phyloP scores from a whole-genome alignment of 2,113 vertebrate genomes.

The Capreolus pygargus region DNA sequence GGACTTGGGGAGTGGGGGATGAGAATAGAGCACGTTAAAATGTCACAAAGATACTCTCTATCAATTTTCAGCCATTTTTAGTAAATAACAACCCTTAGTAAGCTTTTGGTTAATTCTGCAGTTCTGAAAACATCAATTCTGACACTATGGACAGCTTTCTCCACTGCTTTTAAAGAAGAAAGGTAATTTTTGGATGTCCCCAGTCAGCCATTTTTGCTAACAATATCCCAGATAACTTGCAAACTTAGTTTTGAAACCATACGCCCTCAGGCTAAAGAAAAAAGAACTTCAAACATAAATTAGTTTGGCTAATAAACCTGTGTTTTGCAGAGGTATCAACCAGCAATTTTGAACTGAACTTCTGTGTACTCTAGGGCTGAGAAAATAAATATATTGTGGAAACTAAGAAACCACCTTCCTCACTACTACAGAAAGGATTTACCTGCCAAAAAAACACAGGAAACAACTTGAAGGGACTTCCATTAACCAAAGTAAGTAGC shows the following conservation, averaged over 20 bases:
- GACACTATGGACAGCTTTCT: not conserved
- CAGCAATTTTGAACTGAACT: not conserved
- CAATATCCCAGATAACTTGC: not conserved
- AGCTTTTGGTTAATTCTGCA: not conserved
- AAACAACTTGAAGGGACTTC: not conserved
- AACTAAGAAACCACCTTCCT: not conserved
- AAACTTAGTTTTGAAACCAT: not conserved
- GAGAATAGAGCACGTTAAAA: not conserved
- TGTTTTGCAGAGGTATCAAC: not conserved
- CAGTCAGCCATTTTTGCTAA: not conserved
- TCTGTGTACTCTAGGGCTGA: not conserved
- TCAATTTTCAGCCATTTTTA: not conserved
- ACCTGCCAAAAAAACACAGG: not conserved
- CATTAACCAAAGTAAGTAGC: not conserved
- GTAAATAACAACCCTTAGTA: not conserved
- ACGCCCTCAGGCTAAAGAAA: not conserved
- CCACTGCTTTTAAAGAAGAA: not conserved
- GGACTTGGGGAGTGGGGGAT: not conserved
- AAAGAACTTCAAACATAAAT: not conserved
- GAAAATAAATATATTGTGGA: not conserved
- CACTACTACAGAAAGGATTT: not conserved
- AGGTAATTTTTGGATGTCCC: not conserved
- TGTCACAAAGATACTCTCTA: not conserved
- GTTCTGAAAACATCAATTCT: conserved; percentile 10
- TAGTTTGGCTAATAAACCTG: not conserved